A percentile compares a stretch with the other conserved stretches of the same genome.
These are phyloP conservation scores for Yponomeuta evonymella DNA, from an alignment of 2,888 invertebrate genomes.

Conservation along the genomic window DNA sequence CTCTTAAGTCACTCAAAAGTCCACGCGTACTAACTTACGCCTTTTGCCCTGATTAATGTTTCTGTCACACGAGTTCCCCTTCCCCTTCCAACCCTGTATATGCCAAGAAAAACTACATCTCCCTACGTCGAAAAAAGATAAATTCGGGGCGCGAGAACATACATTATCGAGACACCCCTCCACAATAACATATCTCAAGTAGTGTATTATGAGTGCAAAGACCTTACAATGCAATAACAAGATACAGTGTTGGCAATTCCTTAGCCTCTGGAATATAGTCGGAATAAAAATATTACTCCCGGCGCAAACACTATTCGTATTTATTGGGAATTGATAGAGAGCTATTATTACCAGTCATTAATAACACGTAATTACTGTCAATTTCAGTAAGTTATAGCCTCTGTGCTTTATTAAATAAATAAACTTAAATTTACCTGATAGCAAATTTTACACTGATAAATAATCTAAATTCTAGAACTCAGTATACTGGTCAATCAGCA, in stretches of 20 bases:
- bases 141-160: neutral
- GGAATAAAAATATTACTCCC: conserved; percentile 47
- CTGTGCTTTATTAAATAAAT: too few relatives aligned
- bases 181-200: conserved; percentile 12
- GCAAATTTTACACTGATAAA: too few relatives aligned
- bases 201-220: conserved; percentile 15
- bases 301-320: conserved; percentile 28
- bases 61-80: too few relatives aligned
- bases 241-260: conserved; percentile 46
- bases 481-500: too few relatives aligned
- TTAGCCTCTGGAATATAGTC: conserved; percentile 32
- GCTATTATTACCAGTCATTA: conserved; percentile 19
- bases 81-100: neutral
- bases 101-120: neutral
- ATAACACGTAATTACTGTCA: neutral
- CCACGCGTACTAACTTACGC: too few relatives aligned
- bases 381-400: too few relatives aligned
- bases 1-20: too few relatives aligned
- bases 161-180: conserved; percentile 12
- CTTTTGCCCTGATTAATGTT: too few relatives aligned
- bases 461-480: too few relatives aligned
- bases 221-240: conserved; percentile 41
- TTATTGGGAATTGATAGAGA: conserved; percentile 32
- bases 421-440: too few relatives aligned
- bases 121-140: neutral